Base-by-base conservation (phyloP, 2,113 vertebrate species). In the Cyprinodon tularosa region DNA sequence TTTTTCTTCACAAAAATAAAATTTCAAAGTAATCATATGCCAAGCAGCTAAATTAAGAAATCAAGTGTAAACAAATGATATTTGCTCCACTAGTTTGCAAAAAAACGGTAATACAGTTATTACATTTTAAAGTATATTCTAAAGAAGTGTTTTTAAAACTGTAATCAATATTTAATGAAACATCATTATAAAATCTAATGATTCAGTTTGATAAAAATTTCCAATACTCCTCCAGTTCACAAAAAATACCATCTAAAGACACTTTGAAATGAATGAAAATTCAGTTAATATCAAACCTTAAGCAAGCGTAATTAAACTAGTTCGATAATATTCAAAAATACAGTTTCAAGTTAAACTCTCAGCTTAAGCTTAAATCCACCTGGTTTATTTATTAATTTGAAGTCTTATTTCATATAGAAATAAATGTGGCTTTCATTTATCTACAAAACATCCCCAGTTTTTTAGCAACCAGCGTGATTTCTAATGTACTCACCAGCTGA, bases 401-500 rank as follows among this genome's bases (percentile, higher is more conserved):
- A 42, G n/a, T 48, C 13, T 17, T n/a, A n/a, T 42, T 62, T 62
- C 13, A 29, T 57, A 53, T n/a, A 38, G 14, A 53, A 29, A 68
- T 48, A 48, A 48, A 3, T 67, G 6, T 17, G 1, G 10, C n/a
- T 7, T 29, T 11, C 12, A 13, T 29, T 13, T 13, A 15, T 36
- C 29, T 8, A 4, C 29, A 42, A 12, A 68, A 12, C 22, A 48
- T 14, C 12, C 3, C 4, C 12, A 15, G 29, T 38, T 38, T 38
- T 20, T 3, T n/a, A 20, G 3, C 17, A 50, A 42, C 5, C 20
- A 9, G 9, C 12, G 20, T 66, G 47, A 57, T 10, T 65, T 17
- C 12, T 12, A 17, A 14, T 3, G 61, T 90, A 93, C 93, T 93
- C 88, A 94, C 93, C 88, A 20, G 84, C 78, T 89, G 87, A 60